These are phyloP conservation scores for Tiaroga cobitis DNA, from an alignment of 2,797 vertebrate species.

Conservation along the genomic window DNA sequence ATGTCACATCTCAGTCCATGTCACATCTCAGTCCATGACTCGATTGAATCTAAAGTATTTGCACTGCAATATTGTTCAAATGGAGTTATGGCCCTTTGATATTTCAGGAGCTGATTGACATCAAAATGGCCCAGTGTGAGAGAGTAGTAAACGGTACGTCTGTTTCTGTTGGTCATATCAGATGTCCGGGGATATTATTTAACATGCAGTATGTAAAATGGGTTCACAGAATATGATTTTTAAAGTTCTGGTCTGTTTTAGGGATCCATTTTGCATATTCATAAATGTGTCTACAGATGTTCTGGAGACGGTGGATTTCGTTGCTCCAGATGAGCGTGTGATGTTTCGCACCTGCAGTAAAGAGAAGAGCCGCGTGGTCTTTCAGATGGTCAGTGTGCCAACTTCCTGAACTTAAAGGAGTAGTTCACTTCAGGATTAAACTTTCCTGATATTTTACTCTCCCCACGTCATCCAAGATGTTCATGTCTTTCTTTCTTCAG, in stretches of 20 bases:
- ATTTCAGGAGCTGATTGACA: conserved; percentile 91
- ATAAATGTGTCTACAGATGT: conserved; percentile 72
- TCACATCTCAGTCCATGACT: not conserved
- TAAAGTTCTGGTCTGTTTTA: too few relatives aligned
- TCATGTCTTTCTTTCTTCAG: too few relatives aligned
- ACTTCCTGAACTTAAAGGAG: not conserved
- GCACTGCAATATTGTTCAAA: not conserved
- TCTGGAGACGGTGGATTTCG: conserved; percentile 91
- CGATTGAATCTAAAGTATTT: not conserved
- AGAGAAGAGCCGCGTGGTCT: conserved; percentile 86
- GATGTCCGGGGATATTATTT: not conserved
- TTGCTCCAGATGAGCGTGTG: conserved; percentile 91
- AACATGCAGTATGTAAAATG: not conserved
- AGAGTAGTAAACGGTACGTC: conserved; percentile 87
- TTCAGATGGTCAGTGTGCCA: conserved; percentile 88
- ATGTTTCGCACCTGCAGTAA: conserved; percentile 92
- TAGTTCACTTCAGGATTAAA: too few relatives aligned
- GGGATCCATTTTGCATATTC: not conserved
- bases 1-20: not conserved
- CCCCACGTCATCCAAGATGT: too few relatives aligned
- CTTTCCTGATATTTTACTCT: too few relatives aligned
- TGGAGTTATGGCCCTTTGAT: not conserved
- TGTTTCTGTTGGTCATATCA: not conserved
- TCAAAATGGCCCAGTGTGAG: conserved; percentile 93
- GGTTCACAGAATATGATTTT: not conserved